These are phyloP conservation scores for Scaptomyza graminum DNA, from an alignment of 1,140 invertebrate species.

Conservation along the genomic window DNA sequence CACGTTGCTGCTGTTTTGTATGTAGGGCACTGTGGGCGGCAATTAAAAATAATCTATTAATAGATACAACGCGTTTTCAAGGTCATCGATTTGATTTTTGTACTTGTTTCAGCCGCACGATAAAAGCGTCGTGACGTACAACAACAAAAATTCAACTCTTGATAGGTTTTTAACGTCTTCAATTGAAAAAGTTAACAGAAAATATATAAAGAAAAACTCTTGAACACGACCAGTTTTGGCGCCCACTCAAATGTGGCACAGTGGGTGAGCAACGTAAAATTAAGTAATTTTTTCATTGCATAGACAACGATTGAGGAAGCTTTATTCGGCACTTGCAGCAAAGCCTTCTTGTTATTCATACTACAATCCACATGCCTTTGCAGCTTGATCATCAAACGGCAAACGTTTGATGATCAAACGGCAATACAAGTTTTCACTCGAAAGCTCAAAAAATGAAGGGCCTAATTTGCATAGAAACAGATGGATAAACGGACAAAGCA, in stretches of 20 bases:
- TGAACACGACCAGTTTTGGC: slow-evolving; percentile 28
- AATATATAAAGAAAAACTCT: slow-evolving; percentile 19
- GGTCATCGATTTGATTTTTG: slow-evolving; percentile 22
- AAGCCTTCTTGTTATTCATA: too few species aligned
- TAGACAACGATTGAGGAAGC: too few species aligned
- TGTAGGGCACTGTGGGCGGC: slow-evolving; percentile 57
- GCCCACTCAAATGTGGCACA: slow-evolving; percentile 19
- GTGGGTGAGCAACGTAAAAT: slow-evolving; percentile 5
- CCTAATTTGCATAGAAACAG: too few species aligned
- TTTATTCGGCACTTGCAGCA: too few species aligned
- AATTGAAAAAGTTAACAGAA: slow-evolving; percentile 4
- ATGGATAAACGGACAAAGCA: too few species aligned
- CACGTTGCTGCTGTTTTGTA: slow-evolving; percentile 38
- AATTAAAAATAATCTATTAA: slow-evolving; percentile 34
- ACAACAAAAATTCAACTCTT: background rate
- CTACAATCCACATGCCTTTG: too few species aligned
- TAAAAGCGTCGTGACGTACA: slow-evolving; percentile 7
- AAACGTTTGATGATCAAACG: too few species aligned
- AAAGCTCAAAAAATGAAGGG: too few species aligned
- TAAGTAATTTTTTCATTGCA: background rate
- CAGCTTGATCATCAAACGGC: too few species aligned
- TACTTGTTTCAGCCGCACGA: slow-evolving; percentile 35
- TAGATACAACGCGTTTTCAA: slow-evolving; percentile 28
- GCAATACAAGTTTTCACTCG: too few species aligned
- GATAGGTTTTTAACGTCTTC: background rate